Conservation (phyloP, 2,113 vertebrate species). For the Vombatus ursinus region DNA sequence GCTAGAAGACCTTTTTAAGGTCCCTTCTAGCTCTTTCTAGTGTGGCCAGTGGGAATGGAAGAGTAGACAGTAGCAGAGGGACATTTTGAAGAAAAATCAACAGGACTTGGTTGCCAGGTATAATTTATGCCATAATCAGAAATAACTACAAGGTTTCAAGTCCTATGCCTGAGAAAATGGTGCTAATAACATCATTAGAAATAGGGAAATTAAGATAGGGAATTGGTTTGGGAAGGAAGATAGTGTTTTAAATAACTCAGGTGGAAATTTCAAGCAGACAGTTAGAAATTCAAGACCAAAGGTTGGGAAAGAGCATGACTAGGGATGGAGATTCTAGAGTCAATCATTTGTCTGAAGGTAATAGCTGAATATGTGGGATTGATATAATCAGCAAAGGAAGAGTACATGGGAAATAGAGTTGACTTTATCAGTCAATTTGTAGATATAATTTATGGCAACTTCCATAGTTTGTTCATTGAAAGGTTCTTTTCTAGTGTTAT, state of each 20-base stretch:
- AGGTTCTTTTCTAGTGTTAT: conserved; percentile 35
- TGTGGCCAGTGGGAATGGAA: neutral
- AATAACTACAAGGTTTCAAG: neutral
- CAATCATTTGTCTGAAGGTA: conserved; percentile 28
- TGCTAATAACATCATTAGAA: neutral
- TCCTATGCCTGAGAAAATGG: conserved; percentile 30
- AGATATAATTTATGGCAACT: conserved; percentile 4
- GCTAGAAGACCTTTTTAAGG: neutral
- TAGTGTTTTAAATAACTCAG: conserved; percentile 32
- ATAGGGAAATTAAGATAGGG: neutral
- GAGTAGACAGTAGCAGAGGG: neutral
- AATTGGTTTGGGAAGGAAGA: conserved; percentile 21
- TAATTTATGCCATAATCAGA: neutral
- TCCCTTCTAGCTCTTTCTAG: neutral
- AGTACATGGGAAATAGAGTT: conserved; percentile 8
- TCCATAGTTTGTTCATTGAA: conserved; percentile 45
- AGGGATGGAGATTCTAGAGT: neutral
- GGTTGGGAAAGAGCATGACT: neutral
- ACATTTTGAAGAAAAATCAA: neutral
- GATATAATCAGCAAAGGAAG: neutral
- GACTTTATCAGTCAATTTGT: conserved; percentile 46
- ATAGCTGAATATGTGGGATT: conserved; percentile 31
- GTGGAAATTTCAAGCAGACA: conserved; percentile 2
- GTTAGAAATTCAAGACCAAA: conserved; percentile 36
- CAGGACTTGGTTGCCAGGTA: neutral